Evolutionary conservation across 1,140 invertebrate species (phyloP), one percentile per base, ranked within the genome.

Genomic region (Panulirus ornatus): DNA sequence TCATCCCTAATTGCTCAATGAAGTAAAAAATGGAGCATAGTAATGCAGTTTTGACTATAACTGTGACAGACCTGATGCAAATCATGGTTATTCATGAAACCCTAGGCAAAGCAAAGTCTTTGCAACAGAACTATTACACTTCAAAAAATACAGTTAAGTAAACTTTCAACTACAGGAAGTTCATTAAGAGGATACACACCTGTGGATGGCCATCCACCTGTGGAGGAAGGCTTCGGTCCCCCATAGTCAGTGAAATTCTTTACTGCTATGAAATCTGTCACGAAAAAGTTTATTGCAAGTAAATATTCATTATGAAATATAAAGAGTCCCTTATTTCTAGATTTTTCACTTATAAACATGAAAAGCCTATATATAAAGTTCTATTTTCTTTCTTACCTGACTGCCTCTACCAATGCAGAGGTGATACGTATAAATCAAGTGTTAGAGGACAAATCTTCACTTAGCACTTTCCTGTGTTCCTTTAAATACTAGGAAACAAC

Each of bases 161-260:
- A n/a, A n/a, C n/a, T n/a, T n/a, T 22, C 27, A 63, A 63, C 58
- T 22, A 16, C 19, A 6, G 27, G 27, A 22, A 63, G 0, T 5
- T 38, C 40, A 5, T 76, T 19, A 40, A 36, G 16, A 47, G n/a
- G 5, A 34, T 66, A 79, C 85, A 42, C 34, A 87, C 85, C 75
- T 78, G 85, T 30, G 85, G 73, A 79, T 76, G 75, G 9, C 85
- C 85, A 38, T 87, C 85, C 76, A 87, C 85, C 47, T 87, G 54
- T 27, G 85, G 85, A 27, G 85, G 85, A 2, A 87, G 63, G 66
- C 73, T 78, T 87, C 85, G 51, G 40, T 87, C 75, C 1, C 71
- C 85, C 85, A 87, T 87, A n/a, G 38, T 42, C 14, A 58, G 22
- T 40, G 14, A 44, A 2, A 14, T 73, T 51, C 6, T 51, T 51